A percentile compares a stretch with the other conserved stretches of the same genome.
phyloP scores from a whole-genome alignment of 2,888 invertebrate genomes.

The Daptonema setosum region DNA sequence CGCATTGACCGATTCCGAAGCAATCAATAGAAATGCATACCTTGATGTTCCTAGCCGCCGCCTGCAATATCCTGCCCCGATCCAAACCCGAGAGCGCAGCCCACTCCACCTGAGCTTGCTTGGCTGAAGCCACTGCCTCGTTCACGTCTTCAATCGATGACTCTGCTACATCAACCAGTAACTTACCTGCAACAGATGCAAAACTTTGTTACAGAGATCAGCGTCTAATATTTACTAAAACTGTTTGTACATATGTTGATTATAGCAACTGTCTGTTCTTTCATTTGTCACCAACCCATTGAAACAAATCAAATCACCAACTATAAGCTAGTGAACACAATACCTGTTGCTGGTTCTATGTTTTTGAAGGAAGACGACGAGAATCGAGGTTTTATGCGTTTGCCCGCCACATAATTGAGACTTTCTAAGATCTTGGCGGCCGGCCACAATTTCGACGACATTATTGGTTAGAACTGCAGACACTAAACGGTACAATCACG shows the following conservation, averaged over 20 bases:
- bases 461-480: too few relatives aligned
- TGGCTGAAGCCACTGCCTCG: constrained; percentile 28
- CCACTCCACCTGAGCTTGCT: constrained; percentile 30
- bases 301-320: too few relatives aligned
- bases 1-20: too few relatives aligned
- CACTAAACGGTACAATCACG: too few relatives aligned
- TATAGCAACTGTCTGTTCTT: too few relatives aligned
- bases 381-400: neutral
- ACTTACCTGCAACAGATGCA: constrained; percentile 1
- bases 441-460: neutral
- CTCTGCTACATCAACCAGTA: neutral
- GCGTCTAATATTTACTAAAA: too few relatives aligned
- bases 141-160: constrained; percentile 27
- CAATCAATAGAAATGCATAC: too few relatives aligned
- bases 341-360: constrained; percentile 1
- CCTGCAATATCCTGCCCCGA: constrained; percentile 30
- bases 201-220: neutral
- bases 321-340: neutral
- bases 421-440: neutral
- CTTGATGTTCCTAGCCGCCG: constrained; percentile 13
- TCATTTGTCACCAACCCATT: neutral
- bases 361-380: neutral
- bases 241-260: too few relatives aligned
- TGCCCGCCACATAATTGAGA: neutral
- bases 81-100: constrained; percentile 29